These are phyloP conservation scores for Himalopsyche japonica DNA, from an alignment of 2,888 invertebrate genomes.

Conservation along the genomic window DNA sequence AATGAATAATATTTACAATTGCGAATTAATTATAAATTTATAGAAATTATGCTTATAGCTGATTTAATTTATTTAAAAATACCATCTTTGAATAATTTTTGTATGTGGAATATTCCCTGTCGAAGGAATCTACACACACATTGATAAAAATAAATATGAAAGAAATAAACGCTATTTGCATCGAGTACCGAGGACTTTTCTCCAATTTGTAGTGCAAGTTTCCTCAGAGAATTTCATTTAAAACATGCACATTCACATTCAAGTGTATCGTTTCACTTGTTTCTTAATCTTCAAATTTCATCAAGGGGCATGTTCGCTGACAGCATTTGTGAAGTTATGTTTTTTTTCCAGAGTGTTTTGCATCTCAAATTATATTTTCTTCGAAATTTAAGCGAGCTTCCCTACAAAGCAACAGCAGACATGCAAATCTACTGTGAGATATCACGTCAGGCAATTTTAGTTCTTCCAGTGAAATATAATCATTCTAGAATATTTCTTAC, in stretches of 20 bases:
- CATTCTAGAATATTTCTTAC: neutral
- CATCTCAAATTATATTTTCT: constrained; percentile 27
- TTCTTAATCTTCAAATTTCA: constrained; percentile 32
- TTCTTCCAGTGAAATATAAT: neutral
- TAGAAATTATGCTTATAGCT: no score
- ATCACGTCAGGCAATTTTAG: neutral
- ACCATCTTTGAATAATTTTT: no score
- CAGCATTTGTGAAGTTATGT: constrained; percentile 6
- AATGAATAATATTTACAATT: no score
- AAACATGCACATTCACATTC: neutral
- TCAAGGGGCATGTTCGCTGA: constrained; percentile 17
- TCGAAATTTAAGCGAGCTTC: neutral
- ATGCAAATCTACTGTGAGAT: neutral
- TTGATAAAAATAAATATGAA: no score
- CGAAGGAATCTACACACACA: no score
- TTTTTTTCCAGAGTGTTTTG: constrained; percentile 17
- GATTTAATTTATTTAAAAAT: no score
- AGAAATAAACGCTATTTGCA: no score
- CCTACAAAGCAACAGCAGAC: neutral
- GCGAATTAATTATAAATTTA: no score
- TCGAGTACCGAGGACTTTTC: neutral
- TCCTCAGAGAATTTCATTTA: neutral
- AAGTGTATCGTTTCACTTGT: constrained; percentile 5
- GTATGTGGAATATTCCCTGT: no score
- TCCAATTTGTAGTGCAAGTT: neutral